Percentiles rank a stretch among this genome's conserved stretches.
Evolutionary conservation across 1,140 invertebrate species (phyloP).

Genomic region (Gonioctena quinquepunctata): DNA sequence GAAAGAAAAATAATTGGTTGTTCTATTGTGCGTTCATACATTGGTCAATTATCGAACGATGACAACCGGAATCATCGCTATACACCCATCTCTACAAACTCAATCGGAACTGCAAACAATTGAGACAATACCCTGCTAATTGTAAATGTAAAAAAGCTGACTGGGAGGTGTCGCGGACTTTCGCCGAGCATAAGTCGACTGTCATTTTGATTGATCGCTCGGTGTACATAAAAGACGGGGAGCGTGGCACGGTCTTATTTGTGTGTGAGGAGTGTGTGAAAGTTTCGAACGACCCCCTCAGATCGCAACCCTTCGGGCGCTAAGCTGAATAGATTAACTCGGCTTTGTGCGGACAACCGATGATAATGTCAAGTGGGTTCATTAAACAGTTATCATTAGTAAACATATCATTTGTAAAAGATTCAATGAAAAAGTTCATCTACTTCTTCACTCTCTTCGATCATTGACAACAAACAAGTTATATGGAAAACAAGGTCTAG

Average conservation of each 20-base stretch:
- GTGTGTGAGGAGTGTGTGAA: neutral
- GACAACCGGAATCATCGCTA: no score
- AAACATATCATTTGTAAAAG: no score
- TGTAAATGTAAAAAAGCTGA: neutral
- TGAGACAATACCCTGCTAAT: neutral
- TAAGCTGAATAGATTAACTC: neutral
- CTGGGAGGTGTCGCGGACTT: neutral
- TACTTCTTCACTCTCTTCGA: no score
- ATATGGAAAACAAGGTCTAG: no score
- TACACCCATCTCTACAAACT: neutral
- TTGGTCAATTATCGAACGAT: no score
- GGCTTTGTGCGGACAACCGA: neutral
- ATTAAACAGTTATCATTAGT: neutral
- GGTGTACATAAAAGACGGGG: neutral
- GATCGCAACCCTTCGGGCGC: neutral
- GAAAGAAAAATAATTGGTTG: no score
- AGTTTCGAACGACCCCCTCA: neutral
- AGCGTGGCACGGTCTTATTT: neutral
- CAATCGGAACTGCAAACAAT: neutral
- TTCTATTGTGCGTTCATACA: no score
- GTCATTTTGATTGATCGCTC: neutral
- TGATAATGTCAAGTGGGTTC: neutral
- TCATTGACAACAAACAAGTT: no score
- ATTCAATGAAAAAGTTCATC: no score
- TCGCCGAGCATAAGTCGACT: neutral